These are phyloP conservation scores for Octonoba sinensis DNA, from an alignment of 2,888 invertebrate genomes.

Conservation along the genomic window DNA sequence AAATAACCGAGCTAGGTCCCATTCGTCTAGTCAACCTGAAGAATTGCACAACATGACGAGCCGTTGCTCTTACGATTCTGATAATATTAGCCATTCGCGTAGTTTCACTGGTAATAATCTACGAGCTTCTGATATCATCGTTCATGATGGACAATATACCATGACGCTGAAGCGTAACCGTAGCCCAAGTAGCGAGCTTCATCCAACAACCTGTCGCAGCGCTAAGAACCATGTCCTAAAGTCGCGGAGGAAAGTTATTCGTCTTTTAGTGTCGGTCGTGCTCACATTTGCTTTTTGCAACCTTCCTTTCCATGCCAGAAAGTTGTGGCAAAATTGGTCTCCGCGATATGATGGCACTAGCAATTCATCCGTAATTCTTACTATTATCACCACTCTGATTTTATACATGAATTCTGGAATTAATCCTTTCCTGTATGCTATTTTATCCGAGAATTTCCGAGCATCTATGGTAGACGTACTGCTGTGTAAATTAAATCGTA, in stretches of 20 bases:
- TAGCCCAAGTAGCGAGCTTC: constrained; percentile 42
- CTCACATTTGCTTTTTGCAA: constrained; percentile 90
- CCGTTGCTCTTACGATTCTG: constrained; percentile 37
- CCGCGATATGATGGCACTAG: constrained; percentile 79
- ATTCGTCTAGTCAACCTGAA: constrained; percentile 27
- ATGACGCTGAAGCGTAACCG: constrained; percentile 53
- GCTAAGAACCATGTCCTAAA: constrained; percentile 72
- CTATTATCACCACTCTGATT: constrained; percentile 87
- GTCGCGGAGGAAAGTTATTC: constrained; percentile 86
- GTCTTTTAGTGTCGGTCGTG: constrained; percentile 90
- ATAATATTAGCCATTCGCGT: constrained; percentile 17
- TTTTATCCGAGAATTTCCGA: constrained; percentile 84
- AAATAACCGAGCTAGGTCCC: constrained; percentile 22
- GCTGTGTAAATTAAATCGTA: constrained; percentile 66
- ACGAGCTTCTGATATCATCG: constrained; percentile 54
- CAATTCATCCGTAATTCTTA: constrained; percentile 82
- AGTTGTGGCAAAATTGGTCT: constrained; percentile 89
- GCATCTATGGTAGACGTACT: constrained; percentile 87
- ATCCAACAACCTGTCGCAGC: constrained; percentile 46
- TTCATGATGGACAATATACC: constrained; percentile 50
- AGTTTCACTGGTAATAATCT: constrained; percentile 32
- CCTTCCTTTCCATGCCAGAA: constrained; percentile 88
- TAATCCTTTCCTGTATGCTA: constrained; percentile 91
- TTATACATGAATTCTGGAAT: constrained; percentile 91
- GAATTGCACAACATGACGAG: constrained; percentile 29